phyloP scores from a whole-genome alignment of 2,113 vertebrate species.

The Cheirogaleus medius region DNA sequence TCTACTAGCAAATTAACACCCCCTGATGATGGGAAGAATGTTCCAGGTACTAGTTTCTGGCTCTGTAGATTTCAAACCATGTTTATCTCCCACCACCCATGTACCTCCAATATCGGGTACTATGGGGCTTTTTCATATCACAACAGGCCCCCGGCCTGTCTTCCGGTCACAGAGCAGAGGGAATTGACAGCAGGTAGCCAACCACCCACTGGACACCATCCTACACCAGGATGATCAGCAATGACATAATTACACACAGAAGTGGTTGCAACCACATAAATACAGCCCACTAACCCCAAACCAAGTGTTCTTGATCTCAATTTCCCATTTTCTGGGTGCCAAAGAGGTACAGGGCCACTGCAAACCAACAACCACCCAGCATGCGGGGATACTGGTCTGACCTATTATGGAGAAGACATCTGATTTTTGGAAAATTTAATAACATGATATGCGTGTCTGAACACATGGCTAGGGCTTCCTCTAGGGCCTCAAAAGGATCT shows the following conservation, averaged over 20 bases:
- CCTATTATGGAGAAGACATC: not conserved
- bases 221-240: not conserved
- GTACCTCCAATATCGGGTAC: not conserved
- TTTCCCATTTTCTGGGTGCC: not conserved
- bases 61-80: not conserved
- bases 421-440: not conserved
- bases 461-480: not conserved
- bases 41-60: not conserved
- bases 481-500: not conserved
- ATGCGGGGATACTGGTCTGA: not conserved
- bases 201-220: not conserved
- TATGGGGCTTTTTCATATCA: not conserved
- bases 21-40: not conserved
- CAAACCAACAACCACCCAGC: not conserved
- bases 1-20: too few relatives aligned
- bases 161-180: not conserved
- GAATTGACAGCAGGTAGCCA: not conserved
- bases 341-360: not conserved
- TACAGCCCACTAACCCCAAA: not conserved
- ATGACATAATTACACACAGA: not conserved
- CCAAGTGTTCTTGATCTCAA: not conserved
- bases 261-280: not conserved
- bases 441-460: not conserved
- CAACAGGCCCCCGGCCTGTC: accelerated
- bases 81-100: not conserved